Conservation (phyloP, 2,797 vertebrate species). For the Oreonectes daqikongensis region DNA sequence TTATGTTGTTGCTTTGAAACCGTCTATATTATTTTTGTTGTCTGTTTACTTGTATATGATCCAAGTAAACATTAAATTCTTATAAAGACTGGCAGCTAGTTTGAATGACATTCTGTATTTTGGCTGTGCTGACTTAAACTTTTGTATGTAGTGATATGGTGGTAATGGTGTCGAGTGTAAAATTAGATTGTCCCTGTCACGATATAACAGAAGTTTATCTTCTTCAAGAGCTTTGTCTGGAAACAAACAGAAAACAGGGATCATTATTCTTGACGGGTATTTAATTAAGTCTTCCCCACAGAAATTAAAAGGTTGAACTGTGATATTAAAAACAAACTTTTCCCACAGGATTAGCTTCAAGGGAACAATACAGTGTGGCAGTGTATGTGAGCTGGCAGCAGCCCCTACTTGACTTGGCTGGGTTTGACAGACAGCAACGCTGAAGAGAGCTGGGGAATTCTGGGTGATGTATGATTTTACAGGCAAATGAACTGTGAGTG, state of each 20-base stretch:
- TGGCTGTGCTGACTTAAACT: no score
- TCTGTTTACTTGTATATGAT: no score
- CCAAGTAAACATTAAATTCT: no score
- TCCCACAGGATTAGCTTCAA: slow-evolving; percentile 33
- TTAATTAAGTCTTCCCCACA: slow-evolving; percentile 25
- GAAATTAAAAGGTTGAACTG: slow-evolving; percentile 40
- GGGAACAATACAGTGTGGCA: slow-evolving; percentile 42
- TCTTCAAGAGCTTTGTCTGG: slow-evolving; percentile 12
- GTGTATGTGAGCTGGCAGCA: slow-evolving; percentile 32
- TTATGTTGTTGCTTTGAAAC: no score
- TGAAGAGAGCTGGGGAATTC: slow-evolving; percentile 13
- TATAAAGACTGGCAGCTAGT: no score
- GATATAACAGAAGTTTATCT: neutral
- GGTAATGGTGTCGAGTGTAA: neutral
- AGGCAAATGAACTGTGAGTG: slow-evolving; percentile 53
- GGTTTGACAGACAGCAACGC: slow-evolving; percentile 29
- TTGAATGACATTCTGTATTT: no score
- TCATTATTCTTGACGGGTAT: neutral
- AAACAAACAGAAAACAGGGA: slow-evolving; percentile 19
- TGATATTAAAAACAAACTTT: slow-evolving; percentile 32
- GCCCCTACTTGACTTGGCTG: slow-evolving; percentile 37
- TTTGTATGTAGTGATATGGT: neutral
- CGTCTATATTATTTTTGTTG: no score
- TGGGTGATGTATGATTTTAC: slow-evolving; percentile 42
- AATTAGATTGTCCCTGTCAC: neutral